These are phyloP conservation scores for Polydrusus tereticollis DNA, from an alignment of 2,888 invertebrate species.

Conservation along the genomic window DNA sequence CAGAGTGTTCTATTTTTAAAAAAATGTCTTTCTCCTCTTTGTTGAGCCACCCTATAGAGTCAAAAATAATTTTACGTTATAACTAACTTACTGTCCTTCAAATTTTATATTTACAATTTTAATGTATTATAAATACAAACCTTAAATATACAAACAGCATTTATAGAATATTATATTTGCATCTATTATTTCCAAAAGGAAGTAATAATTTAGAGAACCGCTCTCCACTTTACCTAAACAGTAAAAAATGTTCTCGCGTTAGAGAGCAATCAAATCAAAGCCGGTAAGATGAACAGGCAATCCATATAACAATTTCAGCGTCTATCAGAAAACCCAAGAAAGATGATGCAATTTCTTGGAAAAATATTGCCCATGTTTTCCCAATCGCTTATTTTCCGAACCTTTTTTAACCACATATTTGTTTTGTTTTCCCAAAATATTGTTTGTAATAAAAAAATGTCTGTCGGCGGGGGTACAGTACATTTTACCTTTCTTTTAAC, in stretches of 20 bases:
- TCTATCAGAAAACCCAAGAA: conserved; percentile 43
- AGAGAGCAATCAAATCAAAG: conserved; percentile 44
- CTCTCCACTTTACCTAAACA: conserved; percentile 27
- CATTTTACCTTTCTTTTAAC: background rate
- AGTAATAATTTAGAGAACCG: conserved; percentile 22
- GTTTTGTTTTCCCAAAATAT: conserved; percentile 17
- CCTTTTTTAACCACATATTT: conserved; percentile 31
- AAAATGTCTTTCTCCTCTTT: no score
- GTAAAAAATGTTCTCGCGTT: conserved; percentile 42
- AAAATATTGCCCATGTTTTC: conserved; percentile 41
- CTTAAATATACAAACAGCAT: no score
- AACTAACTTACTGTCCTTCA: no score
- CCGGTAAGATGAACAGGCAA: conserved; percentile 41
- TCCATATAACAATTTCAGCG: conserved; percentile 43
- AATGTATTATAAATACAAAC: no score
- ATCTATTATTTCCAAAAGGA: background rate
- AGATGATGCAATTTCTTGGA: conserved; percentile 43
- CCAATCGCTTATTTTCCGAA: conserved; percentile 36
- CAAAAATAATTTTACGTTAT: no score
- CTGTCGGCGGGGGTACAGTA: background rate
- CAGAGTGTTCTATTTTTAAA: no score
- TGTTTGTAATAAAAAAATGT: conserved; percentile 23
- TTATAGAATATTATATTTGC: no score
- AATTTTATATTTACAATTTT: no score
- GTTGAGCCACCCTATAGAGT: no score